These are phyloP conservation scores for Lepetodrilus schrolli DNA, from an alignment of 2,888 invertebrate species.

Conservation along the genomic window DNA sequence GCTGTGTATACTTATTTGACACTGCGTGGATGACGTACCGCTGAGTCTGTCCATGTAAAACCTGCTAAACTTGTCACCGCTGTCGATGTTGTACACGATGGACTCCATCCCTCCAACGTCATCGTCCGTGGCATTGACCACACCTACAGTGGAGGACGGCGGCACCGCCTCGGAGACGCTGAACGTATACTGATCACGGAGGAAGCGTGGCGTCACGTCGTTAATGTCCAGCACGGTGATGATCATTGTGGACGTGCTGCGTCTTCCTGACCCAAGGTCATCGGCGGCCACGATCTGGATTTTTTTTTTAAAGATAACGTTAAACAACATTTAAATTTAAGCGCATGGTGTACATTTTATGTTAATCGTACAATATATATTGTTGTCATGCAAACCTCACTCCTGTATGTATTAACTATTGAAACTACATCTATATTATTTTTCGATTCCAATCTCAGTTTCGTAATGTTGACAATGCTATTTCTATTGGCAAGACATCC, in stretches of 20 bases:
- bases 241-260: constrained; percentile 27
- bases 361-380: neutral
- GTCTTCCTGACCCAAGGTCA: constrained; percentile 35
- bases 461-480: too few species aligned
- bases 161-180: constrained; percentile 27
- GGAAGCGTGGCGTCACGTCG: constrained; percentile 39
- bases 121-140: constrained; percentile 43
- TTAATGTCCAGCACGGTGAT: constrained; percentile 41
- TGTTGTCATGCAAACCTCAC: too few species aligned
- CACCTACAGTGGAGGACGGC: constrained; percentile 38
- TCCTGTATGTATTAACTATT: too few species aligned
- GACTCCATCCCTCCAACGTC: constrained; percentile 39
- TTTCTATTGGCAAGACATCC: too few species aligned
- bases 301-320: neutral
- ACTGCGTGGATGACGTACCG: too few species aligned
- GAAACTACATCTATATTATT: too few species aligned
- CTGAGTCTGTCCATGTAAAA: too few species aligned
- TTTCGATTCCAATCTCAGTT: too few species aligned
- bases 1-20: too few species aligned
- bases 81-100: constrained; percentile 35
- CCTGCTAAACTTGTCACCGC: constrained; percentile 39
- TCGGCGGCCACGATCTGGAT: constrained; percentile 38
- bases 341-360: neutral
- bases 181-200: constrained; percentile 27
- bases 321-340: neutral